Evolutionary conservation across 2,888 invertebrate genomes (phyloP), one percentile per base, ranked within the genome.

Genomic region (Polia nebulosa): DNA sequence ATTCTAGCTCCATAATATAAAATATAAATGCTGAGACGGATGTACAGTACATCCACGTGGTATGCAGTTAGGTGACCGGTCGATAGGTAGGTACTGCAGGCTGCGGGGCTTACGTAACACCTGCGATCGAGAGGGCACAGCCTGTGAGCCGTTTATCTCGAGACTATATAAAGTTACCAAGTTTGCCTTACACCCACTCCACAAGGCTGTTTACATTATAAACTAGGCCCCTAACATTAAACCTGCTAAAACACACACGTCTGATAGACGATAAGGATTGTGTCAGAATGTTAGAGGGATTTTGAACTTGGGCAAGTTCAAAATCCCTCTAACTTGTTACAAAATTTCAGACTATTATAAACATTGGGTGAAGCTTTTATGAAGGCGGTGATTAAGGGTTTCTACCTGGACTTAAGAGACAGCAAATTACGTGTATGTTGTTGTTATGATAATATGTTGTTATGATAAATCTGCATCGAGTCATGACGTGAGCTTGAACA

Each of bases 81-180:
- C 92, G 92, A 93, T 94, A 93, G 87, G 72, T 94, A 93, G 87
- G 72, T 80, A 76, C 76, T 86, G 88, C 88, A 88, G 88, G 83
- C 86, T 90, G 90, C 89, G 87, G 86, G 76, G 68, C 63, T 94
- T 93, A 89, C 90, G 89, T 88, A 90, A 92, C 90, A 93, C 92
- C 90, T 91, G 93, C 88, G 88, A 79, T 58, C 44, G 20, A 49
- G 70, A 60, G 59, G 65, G 70, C 55, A 66, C 59, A 66, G 49
- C 27, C 71, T 29, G 51, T 27, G 56, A 72, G 56, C 62, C 81
- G 71, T 87, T 91, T 91, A 92, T 92, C 93, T 92, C 83, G 69
- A 83, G 84, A 87, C 29, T 61, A 29, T 60, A 80, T 87, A 90
- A 90, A 89, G 90, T 92, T 90, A 91, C 83, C 84, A 70, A 67